These are phyloP conservation scores for Pipistrellus pygmaeus DNA, from an alignment of 2,797 vertebrate species.

Conservation along the genomic window DNA sequence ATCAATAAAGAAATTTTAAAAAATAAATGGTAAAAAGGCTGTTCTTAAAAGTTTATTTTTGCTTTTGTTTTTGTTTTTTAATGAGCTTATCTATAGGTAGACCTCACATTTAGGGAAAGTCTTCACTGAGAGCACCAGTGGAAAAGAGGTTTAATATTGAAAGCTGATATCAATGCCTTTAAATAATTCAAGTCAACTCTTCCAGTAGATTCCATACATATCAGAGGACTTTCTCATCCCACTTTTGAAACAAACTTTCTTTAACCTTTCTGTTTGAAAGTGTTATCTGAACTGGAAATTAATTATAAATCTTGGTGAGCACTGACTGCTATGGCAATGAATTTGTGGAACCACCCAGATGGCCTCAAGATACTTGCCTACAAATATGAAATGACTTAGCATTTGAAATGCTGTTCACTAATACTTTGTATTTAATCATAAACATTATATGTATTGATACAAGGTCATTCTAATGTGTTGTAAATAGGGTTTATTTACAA, in stretches of 20 bases:
- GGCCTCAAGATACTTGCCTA: background rate
- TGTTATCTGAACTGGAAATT: background rate
- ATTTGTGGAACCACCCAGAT: background rate
- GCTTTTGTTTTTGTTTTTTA: too few relatives aligned
- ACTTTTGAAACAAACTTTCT: background rate
- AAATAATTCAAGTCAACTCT: background rate
- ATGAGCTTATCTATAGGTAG: background rate
- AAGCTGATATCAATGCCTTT: background rate
- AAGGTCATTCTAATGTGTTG: constrained; percentile 47
- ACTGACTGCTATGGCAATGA: background rate
- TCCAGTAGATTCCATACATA: background rate
- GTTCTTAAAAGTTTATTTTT: too few relatives aligned
- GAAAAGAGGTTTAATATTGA: background rate
- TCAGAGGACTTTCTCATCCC: background rate
- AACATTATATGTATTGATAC: constrained; percentile 72
- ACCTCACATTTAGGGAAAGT: background rate
- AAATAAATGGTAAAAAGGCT: background rate
- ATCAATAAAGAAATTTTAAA: too few relatives aligned
- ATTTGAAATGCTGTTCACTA: constrained; percentile 1
- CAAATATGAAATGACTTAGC: constrained; percentile 7
- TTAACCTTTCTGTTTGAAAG: background rate
- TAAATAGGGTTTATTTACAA: constrained; percentile 65
- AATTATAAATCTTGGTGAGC: background rate
- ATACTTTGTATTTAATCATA: constrained; percentile 68
- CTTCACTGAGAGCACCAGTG: background rate